These are phyloP conservation scores for Adelges cooleyi DNA, from an alignment of 1,140 invertebrate genomes.

Conservation along the genomic window DNA sequence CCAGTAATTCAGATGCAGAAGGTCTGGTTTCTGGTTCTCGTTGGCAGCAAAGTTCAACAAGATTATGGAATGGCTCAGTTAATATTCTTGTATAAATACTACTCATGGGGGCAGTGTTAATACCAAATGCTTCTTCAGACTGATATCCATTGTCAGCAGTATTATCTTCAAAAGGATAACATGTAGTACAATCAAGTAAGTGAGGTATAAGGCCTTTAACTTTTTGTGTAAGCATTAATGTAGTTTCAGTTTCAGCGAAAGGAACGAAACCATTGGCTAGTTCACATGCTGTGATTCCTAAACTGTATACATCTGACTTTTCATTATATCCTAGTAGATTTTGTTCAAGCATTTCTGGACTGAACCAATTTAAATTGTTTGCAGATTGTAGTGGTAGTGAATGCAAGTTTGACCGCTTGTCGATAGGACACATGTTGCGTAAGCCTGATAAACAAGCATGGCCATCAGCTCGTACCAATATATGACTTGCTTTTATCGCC, in stretches of 20 bases:
- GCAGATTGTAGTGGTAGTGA: conserved; percentile 57
- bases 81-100: conserved; percentile 45
- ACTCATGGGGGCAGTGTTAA: conserved; percentile 38
- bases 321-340: conserved; percentile 79
- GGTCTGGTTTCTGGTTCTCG: conserved; percentile 53
- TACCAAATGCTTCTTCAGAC: conserved; percentile 33
- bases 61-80: conserved; percentile 59
- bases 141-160: conserved; percentile 32
- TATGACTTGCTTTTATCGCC: conserved; percentile 69
- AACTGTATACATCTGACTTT: conserved; percentile 80
- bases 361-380: conserved; percentile 71
- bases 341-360: conserved; percentile 80
- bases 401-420: conserved; percentile 55
- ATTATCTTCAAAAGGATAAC: conserved; percentile 36
- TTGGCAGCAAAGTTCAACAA: conserved; percentile 57
- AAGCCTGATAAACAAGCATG: conserved; percentile 61
- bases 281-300: conserved; percentile 79
- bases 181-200: conserved; percentile 63
- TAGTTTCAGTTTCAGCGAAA: conserved; percentile 66
- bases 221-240: conserved; percentile 82
- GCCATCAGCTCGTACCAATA: conserved; percentile 59
- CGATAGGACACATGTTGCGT: conserved; percentile 58
- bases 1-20: conserved; percentile 49
- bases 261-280: conserved; percentile 79
- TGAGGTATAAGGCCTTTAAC: conserved; percentile 64